Percentiles rank a stretch among this genome's conserved stretches.
phyloP scores from a whole-genome alignment of 1,140 invertebrate genomes.

The Drosophila pachea region DNA sequence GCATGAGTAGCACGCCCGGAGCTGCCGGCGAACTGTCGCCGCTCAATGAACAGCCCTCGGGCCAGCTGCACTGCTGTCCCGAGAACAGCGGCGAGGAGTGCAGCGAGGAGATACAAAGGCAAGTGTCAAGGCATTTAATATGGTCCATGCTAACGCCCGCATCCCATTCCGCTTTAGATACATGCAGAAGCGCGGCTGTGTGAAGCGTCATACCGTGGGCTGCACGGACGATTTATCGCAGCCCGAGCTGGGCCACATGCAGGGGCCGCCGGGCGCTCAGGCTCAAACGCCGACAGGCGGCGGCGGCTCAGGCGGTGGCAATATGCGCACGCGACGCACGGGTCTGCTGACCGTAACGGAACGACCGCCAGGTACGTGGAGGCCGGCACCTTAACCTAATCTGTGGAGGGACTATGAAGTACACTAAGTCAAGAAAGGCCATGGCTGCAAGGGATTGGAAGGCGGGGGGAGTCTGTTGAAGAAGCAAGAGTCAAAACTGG shows the following conservation, averaged over 20 bases:
- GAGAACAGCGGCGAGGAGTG: constrained; percentile 64
- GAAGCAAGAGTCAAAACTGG: too few relatives aligned
- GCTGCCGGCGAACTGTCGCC: constrained; percentile 48
- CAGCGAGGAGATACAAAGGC: constrained; percentile 78
- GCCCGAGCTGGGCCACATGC: constrained; percentile 74
- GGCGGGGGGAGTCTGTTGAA: too few relatives aligned
- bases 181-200: constrained; percentile 85
- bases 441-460: too few relatives aligned
- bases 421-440: too few relatives aligned
- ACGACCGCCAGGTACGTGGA: constrained; percentile 87
- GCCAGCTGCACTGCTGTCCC: constrained; percentile 45
- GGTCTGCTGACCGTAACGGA: constrained; percentile 91
- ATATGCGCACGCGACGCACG: constrained; percentile 85
- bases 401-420: too few relatives aligned
- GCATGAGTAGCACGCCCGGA: constrained; percentile 28
- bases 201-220: constrained; percentile 82
- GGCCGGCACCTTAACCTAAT: too few relatives aligned
- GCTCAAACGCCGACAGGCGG: constrained; percentile 41
- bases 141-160: not conserved
- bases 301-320: constrained; percentile 71
- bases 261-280: constrained; percentile 52
- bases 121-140: too few relatives aligned
- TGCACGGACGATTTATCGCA: constrained; percentile 76
- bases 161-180: constrained; percentile 81
- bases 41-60: constrained; percentile 48